Evolutionary conservation across 1,140 invertebrate genomes (phyloP).

Genomic region (Apis cerana): DNA sequence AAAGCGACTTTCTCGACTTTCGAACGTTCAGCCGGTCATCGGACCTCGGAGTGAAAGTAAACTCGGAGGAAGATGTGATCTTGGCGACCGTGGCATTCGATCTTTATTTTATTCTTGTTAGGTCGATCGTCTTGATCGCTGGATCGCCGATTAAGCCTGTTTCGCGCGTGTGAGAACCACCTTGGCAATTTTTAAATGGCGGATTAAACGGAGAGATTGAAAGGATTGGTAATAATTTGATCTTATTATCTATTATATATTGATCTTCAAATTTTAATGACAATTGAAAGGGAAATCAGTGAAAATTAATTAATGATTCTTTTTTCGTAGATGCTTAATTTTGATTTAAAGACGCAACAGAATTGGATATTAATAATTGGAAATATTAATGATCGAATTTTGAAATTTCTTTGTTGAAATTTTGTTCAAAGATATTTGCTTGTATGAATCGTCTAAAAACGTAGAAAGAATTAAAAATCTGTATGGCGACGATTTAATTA

Average conservation of each 20-base stretch:
- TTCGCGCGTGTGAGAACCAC: not conserved
- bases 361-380: too few species aligned
- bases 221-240: too few species aligned
- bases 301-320: too few species aligned
- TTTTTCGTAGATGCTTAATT: too few species aligned
- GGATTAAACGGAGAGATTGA: too few species aligned
- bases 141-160: conserved; percentile 10
- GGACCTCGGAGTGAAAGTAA: conserved; percentile 70
- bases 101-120: conserved; percentile 27
- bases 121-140: conserved; percentile 11
- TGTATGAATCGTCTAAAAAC: not conserved
- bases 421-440: not conserved
- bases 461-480: not conserved
- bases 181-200: too few species aligned
- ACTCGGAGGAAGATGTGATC: conserved; percentile 58
- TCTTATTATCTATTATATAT: too few species aligned
- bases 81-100: conserved; percentile 64
- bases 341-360: too few species aligned
- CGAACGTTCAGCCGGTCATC: conserved; percentile 67
- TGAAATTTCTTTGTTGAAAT: not conserved
- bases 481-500: not conserved
- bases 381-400: too few species aligned
- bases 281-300: too few species aligned
- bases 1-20: conserved; percentile 69
- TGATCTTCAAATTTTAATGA: too few species aligned